Evolutionary conservation across 1,140 invertebrate genomes (phyloP), one percentile per base, ranked within the genome.

Genomic region (Diabrotica virgifera): DNA sequence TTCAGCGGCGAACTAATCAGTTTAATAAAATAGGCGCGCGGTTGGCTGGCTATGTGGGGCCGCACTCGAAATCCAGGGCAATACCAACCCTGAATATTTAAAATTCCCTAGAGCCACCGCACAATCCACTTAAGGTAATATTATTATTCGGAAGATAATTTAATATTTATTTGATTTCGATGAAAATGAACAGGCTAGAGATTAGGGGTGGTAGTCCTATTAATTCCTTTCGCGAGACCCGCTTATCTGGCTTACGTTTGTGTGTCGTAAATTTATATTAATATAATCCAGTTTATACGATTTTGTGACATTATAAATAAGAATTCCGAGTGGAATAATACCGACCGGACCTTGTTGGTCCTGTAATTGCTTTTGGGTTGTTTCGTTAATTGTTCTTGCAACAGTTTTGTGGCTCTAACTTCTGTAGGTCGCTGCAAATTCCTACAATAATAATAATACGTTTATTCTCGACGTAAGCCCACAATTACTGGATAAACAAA

Each of bases 161-260:
- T 54, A 62, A 62, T 62, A 62, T 62, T 62, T 54, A 62, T 52
- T 60, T 12, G 60, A 62, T 62, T 62, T 54, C 52, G 52, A 54
- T 53, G 35, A 54, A 54, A 62, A 54, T 54, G 60, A 54, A 53
- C 51, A 36, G 13, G n/a, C 35, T 54, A 54, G 52, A 62, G 60
- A 62, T 62, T 62, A 62, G 51, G 2, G 14, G 36, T 6, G 7
- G 60, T 60, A 46, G 8, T 60, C 52, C 60, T 46, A 62, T 62
- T 62, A 62, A 54, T 62, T 52, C 52, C 36, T 53, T 62, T 62
- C 60, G 12, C 51, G 35, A n/a, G 35, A 52, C 36, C 51, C 5
- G 52, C 36, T 46, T 46, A 55, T 62, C 52, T 62, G 60, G 60
- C 51, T 62, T 62, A 62, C 8, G 37, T 14, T 54, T 54, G 60